These are phyloP conservation scores for Lacanobia oleracea DNA, from an alignment of 2,888 invertebrate genomes.

Conservation along the genomic window DNA sequence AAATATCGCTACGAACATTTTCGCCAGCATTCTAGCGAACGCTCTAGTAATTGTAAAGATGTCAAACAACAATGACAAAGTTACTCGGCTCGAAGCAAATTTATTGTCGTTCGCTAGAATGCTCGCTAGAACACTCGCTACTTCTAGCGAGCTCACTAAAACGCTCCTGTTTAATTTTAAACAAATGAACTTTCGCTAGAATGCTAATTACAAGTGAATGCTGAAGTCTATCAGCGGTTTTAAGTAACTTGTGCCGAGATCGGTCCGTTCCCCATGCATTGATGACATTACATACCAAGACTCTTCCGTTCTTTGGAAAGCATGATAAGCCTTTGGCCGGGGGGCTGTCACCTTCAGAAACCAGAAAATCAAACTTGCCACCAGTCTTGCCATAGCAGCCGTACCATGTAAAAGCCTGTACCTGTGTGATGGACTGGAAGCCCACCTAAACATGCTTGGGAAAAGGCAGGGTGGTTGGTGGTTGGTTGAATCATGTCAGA, in stretches of 20 bases:
- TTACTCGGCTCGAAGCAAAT: too few relatives aligned
- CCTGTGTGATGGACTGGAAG: neutral
- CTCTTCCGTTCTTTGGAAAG: neutral
- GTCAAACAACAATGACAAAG: too few relatives aligned
- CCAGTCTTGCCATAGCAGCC: neutral
- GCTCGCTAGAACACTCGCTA: too few relatives aligned
- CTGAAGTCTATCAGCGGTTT: neutral
- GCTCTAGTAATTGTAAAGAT: too few relatives aligned
- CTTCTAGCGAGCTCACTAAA: too few relatives aligned
- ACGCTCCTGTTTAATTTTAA: too few relatives aligned
- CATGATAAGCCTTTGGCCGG: neutral
- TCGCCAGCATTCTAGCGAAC: too few relatives aligned
- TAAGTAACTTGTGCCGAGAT: neutral
- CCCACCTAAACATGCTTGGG: neutral
- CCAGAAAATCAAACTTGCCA: neutral
- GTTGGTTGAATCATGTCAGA: conserved; percentile 17
- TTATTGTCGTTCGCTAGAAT: too few relatives aligned
- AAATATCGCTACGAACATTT: too few relatives aligned
- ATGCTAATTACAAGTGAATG: neutral
- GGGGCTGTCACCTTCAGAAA: neutral
- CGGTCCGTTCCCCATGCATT: neutral
- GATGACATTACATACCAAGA: neutral
- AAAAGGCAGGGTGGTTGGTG: neutral
- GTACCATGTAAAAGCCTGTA: neutral
- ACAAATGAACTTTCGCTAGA: too few relatives aligned